Evolutionary conservation across 2,113 vertebrate species (phyloP).

Genomic region (Myrmophylax atrothorax): DNA sequence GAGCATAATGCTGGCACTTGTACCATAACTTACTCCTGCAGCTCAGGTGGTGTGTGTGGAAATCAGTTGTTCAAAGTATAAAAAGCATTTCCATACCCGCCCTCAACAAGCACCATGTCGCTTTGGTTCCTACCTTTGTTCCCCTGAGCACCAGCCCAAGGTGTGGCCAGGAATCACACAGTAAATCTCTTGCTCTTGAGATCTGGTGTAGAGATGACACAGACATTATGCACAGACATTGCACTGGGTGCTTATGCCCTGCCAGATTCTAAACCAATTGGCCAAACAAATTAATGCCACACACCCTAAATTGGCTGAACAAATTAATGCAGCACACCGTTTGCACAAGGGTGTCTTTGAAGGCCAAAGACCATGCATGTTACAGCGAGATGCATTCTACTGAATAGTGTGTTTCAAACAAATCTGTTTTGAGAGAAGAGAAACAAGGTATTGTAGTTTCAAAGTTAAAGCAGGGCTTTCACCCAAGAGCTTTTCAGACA

Average conservation of each 20-base stretch:
- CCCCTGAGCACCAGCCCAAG: background rate
- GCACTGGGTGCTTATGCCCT: slow-evolving; percentile 1
- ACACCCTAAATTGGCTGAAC: slow-evolving; percentile 66
- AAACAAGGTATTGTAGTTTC: slow-evolving; percentile 11
- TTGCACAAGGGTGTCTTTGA: slow-evolving; percentile 50
- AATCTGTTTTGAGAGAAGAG: slow-evolving; percentile 9
- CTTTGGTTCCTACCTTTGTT: background rate
- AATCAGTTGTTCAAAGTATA: background rate
- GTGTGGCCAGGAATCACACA: background rate
- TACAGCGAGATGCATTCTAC: slow-evolving; percentile 7
- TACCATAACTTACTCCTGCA: background rate
- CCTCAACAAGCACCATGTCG: background rate
- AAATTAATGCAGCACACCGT: slow-evolving; percentile 71
- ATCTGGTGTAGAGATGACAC: slow-evolving; percentile 45
- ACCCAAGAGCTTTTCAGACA: slow-evolving; percentile 6
- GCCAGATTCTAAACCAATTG: slow-evolving; percentile 72
- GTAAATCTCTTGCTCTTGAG: slow-evolving; percentile 38
- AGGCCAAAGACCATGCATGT: slow-evolving; percentile 25
- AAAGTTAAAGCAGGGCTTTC: slow-evolving; percentile 37
- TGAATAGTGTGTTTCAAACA: slow-evolving; percentile 19
- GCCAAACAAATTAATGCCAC: slow-evolving; percentile 68
- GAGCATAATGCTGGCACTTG: background rate
- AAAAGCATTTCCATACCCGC: background rate
- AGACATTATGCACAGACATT: slow-evolving; percentile 26
- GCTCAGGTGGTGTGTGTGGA: background rate